Evolutionary conservation across 92 coral and sea anemone species (phyloP), one percentile per base, ranked within the genome.

Genomic region (Phenganax stokvisi): DNA sequence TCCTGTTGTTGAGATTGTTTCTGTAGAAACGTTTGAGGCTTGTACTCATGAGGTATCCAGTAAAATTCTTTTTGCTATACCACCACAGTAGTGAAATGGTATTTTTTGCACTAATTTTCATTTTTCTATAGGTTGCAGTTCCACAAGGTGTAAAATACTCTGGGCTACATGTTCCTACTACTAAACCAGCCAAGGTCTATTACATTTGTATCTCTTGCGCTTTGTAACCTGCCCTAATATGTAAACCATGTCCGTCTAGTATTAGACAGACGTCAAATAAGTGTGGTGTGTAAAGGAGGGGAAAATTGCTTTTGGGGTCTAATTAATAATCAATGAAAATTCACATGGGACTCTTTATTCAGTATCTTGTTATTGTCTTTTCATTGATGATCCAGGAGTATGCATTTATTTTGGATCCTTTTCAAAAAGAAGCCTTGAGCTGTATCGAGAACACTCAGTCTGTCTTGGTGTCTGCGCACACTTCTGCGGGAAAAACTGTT

Each of bases 401-500:
- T 74, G 97, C 98, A 17, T 94, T 94, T 84, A 90, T 94, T 67
- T 62, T 94, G 85, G 98, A 94, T 89, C 98, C 98, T n/a, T 94
- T 94, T 80, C 98, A 94, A 84, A 94, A 94, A 79, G 98, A 94
- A 80, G 92, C 98, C 17, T 77, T 94, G 52, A 94, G 91, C 81
- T 94, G 98, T 81, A 78, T 94, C 61, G 98, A 94, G 70, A 94
- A 94, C 85, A 92, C 88, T 20, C 97, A 94, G 80, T 94, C 98
- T 47, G 98, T 94, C 6, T 75, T 94, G 56, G 97, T 94, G 3
- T 94, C 98, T 20, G 98, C 98, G 1, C 98, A 94, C 59, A 94
- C 98, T 17, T 94, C 98, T 3, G 98, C 98, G 77, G 98, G 98
- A 10, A 94, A 94, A 78, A 94, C 98, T 78, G 98, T 94, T 7